Conservation (phyloP, 1,140 invertebrate species). For the Zaprionus ornatus region DNA sequence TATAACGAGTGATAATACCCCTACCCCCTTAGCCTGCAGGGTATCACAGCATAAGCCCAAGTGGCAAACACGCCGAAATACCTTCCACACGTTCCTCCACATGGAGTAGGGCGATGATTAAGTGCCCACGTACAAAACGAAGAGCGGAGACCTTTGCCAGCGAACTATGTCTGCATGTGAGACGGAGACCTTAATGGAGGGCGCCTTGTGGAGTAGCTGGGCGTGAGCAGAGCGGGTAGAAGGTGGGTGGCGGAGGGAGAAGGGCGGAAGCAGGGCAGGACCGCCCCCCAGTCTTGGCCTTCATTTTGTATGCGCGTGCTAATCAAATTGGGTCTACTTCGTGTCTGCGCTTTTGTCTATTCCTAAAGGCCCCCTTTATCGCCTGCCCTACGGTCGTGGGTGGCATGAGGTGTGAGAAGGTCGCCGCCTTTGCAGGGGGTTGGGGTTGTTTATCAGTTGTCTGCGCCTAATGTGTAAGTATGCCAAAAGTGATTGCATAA, state of each 20-base stretch:
- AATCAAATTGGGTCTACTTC: conserved; percentile 81
- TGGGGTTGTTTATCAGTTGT: conserved; percentile 70
- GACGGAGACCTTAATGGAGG: conserved; percentile 1
- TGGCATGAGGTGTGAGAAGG: conserved; percentile 9
- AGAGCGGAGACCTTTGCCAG: conserved; percentile 10
- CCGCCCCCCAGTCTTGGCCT: conserved; percentile 50
- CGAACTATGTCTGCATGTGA: background rate
- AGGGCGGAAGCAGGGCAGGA: background rate
- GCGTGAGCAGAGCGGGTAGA: background rate
- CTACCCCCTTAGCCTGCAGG: background rate
- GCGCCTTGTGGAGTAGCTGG: background rate
- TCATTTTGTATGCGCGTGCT: conserved; percentile 68
- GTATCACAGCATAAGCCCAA: conserved; percentile 32
- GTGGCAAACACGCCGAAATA: conserved; percentile 53
- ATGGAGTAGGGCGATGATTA: conserved; percentile 61
- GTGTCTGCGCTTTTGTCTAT: conserved; percentile 66
- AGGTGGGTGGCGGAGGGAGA: too few species aligned
- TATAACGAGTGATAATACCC: background rate
- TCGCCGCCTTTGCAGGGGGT: conserved; percentile 8
- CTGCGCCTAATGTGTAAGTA: conserved; percentile 79
- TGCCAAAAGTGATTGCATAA: conserved; percentile 81
- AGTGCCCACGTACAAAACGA: conserved; percentile 59
- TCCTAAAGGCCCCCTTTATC: background rate
- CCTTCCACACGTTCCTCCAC: conserved; percentile 25
- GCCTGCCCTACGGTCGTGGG: background rate